Conservation (phyloP, 1,140 invertebrate genomes). For the Drosophila virilis region DNA sequence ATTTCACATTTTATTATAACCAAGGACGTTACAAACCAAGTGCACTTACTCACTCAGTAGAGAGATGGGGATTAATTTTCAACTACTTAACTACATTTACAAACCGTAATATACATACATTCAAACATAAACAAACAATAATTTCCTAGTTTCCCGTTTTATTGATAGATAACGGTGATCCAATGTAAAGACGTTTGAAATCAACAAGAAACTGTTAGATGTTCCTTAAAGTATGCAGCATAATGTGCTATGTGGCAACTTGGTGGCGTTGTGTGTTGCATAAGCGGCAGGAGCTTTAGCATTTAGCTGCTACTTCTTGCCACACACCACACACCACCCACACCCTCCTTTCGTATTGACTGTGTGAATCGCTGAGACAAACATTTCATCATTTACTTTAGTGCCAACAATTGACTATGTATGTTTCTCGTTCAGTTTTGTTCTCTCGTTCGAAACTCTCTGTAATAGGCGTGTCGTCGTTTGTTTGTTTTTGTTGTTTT, state of each 20-base stretch:
- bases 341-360: background rate
- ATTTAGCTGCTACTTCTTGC: background rate
- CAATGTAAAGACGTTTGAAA: background rate
- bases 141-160: too few species aligned
- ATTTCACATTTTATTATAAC: background rate
- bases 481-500: slow-evolving; percentile 7
- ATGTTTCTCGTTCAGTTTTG: slow-evolving; percentile 10
- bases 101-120: too few species aligned
- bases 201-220: background rate
- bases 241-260: slow-evolving; percentile 9
- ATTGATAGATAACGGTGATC: too few species aligned
- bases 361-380: slow-evolving; percentile 16
- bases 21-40: too few species aligned
- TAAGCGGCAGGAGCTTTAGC: slow-evolving; percentile 43
- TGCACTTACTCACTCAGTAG: too few species aligned
- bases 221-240: slow-evolving; percentile 51
- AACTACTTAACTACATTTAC: too few species aligned
- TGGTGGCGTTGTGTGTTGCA: slow-evolving; percentile 40
- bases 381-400: slow-evolving; percentile 43
- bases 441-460: slow-evolving; percentile 16
- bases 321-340: background rate
- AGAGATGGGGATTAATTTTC: too few species aligned
- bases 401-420: slow-evolving; percentile 13
- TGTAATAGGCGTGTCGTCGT: slow-evolving; percentile 17
- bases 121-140: too few species aligned